phyloP scores from a whole-genome alignment of 2,797 vertebrate genomes.

The Sylvilagus floridanus region DNA sequence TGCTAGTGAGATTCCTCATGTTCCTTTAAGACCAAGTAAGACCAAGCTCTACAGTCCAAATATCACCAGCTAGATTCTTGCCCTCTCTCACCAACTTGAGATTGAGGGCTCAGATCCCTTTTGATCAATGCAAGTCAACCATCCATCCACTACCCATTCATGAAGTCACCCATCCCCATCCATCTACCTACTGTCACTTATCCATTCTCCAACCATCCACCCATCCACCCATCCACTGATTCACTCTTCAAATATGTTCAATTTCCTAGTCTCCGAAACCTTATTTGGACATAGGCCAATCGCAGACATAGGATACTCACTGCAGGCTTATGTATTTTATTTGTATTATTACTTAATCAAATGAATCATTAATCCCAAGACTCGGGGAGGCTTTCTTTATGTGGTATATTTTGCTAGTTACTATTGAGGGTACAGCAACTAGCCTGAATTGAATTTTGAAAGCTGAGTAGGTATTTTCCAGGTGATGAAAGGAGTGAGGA shows the following conservation, averaged over 20 bases:
- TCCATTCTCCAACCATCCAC: too few species aligned
- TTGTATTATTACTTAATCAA: conserved; percentile 8
- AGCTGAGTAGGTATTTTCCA: not conserved
- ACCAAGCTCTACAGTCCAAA: not conserved
- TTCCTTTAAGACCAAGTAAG: not conserved
- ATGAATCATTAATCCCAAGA: not conserved
- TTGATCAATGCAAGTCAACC: conserved; percentile 4
- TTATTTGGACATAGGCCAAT: not conserved
- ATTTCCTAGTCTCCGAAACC: not conserved
- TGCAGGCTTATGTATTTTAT: not conserved
- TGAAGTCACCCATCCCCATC: not conserved
- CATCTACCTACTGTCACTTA: too few species aligned
- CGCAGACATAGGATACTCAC: not conserved
- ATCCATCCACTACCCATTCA: not conserved
- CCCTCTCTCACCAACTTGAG: not conserved
- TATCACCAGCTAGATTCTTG: not conserved
- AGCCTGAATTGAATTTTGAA: not conserved
- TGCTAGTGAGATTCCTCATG: not conserved
- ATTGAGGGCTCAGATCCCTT: not conserved
- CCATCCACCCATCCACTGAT: not conserved
- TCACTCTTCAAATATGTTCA: not conserved
- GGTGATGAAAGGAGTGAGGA: not conserved
- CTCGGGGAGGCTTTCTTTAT: not conserved
- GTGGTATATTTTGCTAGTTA: not conserved
- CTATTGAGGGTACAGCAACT: not conserved